A percentile compares a stretch with the other conserved stretches of the same genome.
These are phyloP conservation scores for Drosophila nebulosa DNA, from an alignment of 1,140 invertebrate genomes.

Conservation along the genomic window DNA sequence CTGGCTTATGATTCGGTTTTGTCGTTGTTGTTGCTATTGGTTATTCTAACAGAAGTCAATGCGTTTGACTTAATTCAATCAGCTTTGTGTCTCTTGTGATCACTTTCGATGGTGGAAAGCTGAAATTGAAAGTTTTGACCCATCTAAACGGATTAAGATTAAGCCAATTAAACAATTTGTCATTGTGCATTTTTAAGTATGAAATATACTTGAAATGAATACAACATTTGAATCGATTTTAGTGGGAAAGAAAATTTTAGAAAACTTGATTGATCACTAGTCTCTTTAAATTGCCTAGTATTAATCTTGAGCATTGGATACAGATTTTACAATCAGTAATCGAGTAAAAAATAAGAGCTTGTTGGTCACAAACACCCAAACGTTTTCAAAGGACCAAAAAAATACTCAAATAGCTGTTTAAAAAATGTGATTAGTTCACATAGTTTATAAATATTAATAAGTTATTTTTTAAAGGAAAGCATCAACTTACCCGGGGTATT, in stretches of 20 bases:
- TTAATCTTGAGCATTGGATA: too few species aligned
- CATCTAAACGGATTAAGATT: neutral
- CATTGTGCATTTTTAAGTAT: neutral
- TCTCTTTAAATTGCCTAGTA: too few species aligned
- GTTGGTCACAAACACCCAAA: too few species aligned
- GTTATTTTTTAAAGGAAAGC: too few species aligned
- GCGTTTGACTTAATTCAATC: conserved; percentile 38
- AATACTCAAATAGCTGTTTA: too few species aligned
- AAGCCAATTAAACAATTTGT: conserved; percentile 8
- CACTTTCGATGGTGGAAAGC: neutral
- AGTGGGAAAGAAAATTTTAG: neutral
- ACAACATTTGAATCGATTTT: neutral
- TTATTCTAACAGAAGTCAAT: conserved; percentile 38
- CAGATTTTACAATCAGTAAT: too few species aligned
- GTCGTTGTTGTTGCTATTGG: conserved; percentile 30
- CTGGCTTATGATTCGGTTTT: conserved; percentile 11
- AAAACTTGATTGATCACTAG: too few species aligned
- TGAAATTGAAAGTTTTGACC: conserved; percentile 8
- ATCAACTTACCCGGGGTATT: neutral
- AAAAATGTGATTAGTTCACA: too few species aligned
- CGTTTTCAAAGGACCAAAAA: too few species aligned
- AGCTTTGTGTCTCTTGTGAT: neutral
- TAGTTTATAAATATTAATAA: too few species aligned
- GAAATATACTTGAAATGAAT: neutral
- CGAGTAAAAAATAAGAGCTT: too few species aligned